Conservation (phyloP, 2,113 vertebrate species). For the Prietella phreatophila region DNA sequence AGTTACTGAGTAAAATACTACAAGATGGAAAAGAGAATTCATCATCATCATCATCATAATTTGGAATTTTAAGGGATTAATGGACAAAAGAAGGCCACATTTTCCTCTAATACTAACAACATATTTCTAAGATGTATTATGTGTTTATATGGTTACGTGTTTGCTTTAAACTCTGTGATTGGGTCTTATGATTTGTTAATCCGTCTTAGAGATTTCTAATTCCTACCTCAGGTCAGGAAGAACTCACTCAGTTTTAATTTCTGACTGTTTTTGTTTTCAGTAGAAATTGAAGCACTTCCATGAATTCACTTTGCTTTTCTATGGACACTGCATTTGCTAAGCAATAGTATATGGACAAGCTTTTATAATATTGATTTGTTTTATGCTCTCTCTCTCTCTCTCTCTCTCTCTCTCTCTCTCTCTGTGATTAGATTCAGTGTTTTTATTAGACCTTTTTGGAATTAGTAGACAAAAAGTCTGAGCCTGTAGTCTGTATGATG, state of each 20-base stretch:
- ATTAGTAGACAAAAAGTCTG: neutral
- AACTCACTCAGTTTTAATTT: neutral
- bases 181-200: constrained; percentile 1
- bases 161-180: neutral
- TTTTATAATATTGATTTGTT: neutral
- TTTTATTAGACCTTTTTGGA: neutral
- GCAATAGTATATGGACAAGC: neutral
- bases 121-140: constrained; percentile 2
- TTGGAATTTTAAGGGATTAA: neutral
- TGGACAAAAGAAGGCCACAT: neutral
- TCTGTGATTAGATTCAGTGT: neutral
- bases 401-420: no score
- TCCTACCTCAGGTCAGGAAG: neutral
- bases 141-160: neutral
- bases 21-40: neutral
- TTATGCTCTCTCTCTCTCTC: neutral
- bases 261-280: neutral
- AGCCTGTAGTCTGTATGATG: neutral
- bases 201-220: neutral
- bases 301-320: neutral
- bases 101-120: neutral
- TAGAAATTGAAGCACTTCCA: neutral
- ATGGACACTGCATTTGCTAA: neutral
- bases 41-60: neutral
- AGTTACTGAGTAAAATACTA: neutral